Percentiles rank a stretch among this genome's conserved stretches.
phyloP scores from a whole-genome alignment of 2,797 vertebrate species.

The Leptodactylus fallax region DNA sequence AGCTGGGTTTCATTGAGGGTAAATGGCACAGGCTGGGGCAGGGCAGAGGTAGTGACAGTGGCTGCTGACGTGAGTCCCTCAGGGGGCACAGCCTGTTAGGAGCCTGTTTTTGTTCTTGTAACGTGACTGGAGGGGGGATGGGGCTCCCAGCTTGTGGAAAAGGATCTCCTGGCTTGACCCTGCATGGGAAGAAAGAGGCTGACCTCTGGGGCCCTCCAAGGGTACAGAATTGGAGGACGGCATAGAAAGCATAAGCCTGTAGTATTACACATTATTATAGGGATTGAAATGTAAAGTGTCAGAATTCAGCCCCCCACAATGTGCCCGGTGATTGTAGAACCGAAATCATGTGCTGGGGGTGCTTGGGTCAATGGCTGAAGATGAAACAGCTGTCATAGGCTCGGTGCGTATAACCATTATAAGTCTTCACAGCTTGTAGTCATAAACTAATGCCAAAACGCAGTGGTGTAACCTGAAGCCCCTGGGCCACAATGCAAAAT shows the following conservation, averaged over 20 bases:
- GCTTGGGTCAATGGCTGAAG: too few species aligned
- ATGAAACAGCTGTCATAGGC: too few species aligned
- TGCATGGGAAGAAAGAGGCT: not conserved
- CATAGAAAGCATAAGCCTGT: not conserved
- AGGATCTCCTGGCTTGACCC: conserved; percentile 5
- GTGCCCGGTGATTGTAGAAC: too few species aligned
- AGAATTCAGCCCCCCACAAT: too few species aligned
- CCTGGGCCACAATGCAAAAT: too few species aligned
- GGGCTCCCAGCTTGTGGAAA: not conserved
- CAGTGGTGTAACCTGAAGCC: too few species aligned
- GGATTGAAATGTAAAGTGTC: too few species aligned
- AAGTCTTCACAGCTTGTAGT: too few species aligned
- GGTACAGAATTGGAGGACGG: not conserved
- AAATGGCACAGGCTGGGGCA: not conserved
- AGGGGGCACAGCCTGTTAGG: not conserved
- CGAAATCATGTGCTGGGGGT: too few species aligned
- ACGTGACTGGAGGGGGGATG: not conserved
- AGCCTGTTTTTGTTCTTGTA: conserved; percentile 15
- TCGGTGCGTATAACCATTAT: too few species aligned
- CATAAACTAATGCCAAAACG: too few species aligned
- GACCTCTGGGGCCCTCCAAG: conserved; percentile 7
- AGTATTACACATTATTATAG: not conserved
- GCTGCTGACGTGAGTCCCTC: not conserved
- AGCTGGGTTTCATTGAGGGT: not conserved
- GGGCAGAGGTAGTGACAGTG: not conserved